Conservation (phyloP, 1,140 invertebrate genomes). For the Episyrphus balteatus region DNA sequence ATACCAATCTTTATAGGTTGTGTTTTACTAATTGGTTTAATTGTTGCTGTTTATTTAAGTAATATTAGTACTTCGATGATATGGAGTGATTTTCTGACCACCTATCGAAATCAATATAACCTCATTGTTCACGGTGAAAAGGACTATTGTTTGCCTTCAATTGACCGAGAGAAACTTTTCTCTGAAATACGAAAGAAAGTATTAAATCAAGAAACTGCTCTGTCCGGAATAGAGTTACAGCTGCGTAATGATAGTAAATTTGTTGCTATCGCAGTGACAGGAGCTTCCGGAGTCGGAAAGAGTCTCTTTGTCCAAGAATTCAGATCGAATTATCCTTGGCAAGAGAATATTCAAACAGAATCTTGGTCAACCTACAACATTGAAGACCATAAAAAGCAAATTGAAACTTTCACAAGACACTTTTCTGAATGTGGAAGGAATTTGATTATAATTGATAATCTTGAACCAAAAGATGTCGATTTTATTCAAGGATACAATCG, state of each 20-base stretch:
- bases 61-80: slow-evolving; percentile 2
- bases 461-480: slow-evolving; percentile 7
- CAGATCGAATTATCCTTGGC: slow-evolving; percentile 13
- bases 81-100: slow-evolving; percentile 6
- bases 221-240: slow-evolving; percentile 11
- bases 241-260: slow-evolving; percentile 9
- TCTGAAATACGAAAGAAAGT: slow-evolving; percentile 6
- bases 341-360: slow-evolving; percentile 10
- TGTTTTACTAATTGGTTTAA: neutral
- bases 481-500: slow-evolving; percentile 1
- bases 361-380: slow-evolving; percentile 4
- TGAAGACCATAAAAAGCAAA: slow-evolving; percentile 1
- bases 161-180: slow-evolving; percentile 9
- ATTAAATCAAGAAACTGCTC: slow-evolving; percentile 15
- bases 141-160: slow-evolving; percentile 16
- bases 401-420: neutral
- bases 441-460: slow-evolving; percentile 16
- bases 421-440: slow-evolving; percentile 13
- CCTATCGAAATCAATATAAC: slow-evolving; percentile 9
- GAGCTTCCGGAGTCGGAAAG: slow-evolving; percentile 16
- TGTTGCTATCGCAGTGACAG: slow-evolving; percentile 12
- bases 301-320: slow-evolving; percentile 11
- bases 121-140: slow-evolving; percentile 18
- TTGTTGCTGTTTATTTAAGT: slow-evolving; percentile 1
- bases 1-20: slow-evolving; percentile 1